Conservation (phyloP, 2,113 vertebrate genomes). For the Gracilinanus agilis region DNA sequence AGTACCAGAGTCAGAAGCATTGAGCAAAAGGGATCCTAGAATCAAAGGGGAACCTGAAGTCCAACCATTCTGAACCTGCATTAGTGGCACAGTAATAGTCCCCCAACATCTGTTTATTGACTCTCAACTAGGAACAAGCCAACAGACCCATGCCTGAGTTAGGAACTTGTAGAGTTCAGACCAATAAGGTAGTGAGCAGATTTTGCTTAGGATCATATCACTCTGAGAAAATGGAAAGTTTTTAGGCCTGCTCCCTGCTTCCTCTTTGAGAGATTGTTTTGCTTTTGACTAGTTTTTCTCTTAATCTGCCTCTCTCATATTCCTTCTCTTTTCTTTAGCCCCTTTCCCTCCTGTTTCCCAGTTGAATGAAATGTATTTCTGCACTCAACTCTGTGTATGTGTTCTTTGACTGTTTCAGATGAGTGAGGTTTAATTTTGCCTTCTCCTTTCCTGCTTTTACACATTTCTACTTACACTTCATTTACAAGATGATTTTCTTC, state of each 20-base stretch:
- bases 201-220: not conserved
- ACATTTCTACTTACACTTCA: no score
- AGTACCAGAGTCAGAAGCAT: not conserved
- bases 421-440: no score
- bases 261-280: no score
- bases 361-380: no score
- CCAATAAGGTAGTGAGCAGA: not conserved
- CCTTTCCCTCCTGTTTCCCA: no score
- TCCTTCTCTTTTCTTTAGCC: no score
- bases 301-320: no score
- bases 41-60: not conserved
- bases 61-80: not conserved
- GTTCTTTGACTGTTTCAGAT: no score
- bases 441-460: no score
- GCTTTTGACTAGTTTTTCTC: no score
- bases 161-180: not conserved
- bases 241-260: not conserved
- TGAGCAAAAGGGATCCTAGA: not conserved
- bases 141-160: not conserved
- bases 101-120: not conserved
- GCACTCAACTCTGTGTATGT: no score
- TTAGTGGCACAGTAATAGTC: not conserved
- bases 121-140: not conserved
- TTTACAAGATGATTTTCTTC: no score
- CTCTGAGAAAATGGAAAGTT: not conserved